Base-by-base conservation (phyloP, 2,113 vertebrate species). In the Forbesichthys agassizii region DNA sequence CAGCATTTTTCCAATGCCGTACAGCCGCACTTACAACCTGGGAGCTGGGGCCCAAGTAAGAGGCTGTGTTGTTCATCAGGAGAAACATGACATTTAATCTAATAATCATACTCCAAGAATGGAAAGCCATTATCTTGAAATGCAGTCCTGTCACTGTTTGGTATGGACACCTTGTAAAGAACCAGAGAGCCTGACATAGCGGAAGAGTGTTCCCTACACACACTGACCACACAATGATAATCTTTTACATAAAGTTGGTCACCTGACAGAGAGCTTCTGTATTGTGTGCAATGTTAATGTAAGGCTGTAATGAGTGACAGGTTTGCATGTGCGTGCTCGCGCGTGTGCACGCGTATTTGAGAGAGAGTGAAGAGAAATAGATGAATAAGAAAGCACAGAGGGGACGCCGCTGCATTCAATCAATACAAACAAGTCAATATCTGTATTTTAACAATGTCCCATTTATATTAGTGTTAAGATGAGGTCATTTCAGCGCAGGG, bases 401-500 rank as follows among this genome's bases (percentile, higher is more conserved):
- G 0, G 33, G 59, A 4, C 36, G 11, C 16, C 12, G 51, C 61
- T 64, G 18, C 42, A 4, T 18, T 59, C 8, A 66, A 14, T 53
- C 11, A n/a, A 27, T 74, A 11, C 4, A 42, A 48, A 48, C 11
- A 57, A 58, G 42, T 63, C 46, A 14, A 48, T 60, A 60, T 60
- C 58, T 46, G 58, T 42, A 58, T 18, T 52, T 52, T 48, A 33
- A 69, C 61, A 79, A 70, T 62, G 51, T 53, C 51, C 63, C 18
- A 47, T 52, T 59, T 48, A 4, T 20, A 9, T 1, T 53, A 8
- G 61, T 53, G 20, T 52, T 20, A 64, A 13, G 36, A 27, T 27
- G 27, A n/a, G 42, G 14, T 61, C 36, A 47, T 47, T 16, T 36
- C 36, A 42, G 36, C 14, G 14, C 9, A 14, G 9, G 47, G 59